These are phyloP conservation scores for Mercenaria mercenaria DNA, from an alignment of 1,140 invertebrate species.

Conservation along the genomic window DNA sequence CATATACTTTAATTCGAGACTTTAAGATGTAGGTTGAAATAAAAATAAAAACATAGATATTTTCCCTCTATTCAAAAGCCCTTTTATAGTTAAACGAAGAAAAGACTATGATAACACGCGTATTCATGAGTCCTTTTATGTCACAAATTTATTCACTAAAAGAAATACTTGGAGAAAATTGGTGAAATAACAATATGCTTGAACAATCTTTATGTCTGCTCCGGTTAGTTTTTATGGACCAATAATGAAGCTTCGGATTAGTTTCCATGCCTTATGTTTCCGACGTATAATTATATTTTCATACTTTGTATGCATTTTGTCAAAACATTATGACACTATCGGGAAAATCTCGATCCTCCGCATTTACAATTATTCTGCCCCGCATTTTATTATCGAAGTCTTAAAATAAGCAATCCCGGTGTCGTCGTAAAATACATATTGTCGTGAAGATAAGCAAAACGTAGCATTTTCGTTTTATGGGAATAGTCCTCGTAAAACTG, in stretches of 20 bases:
- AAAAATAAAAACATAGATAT: too few relatives aligned
- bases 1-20: too few relatives aligned
- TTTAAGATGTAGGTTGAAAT: too few relatives aligned
- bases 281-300: conserved; percentile 31
- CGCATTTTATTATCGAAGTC: conserved; percentile 33
- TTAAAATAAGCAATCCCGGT: conserved; percentile 25
- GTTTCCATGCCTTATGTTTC: background rate
- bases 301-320: conserved; percentile 31
- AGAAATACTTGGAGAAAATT: background rate
- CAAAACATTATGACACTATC: conserved; percentile 49
- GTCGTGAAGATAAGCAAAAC: conserved; percentile 55
- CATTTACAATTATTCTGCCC: conserved; percentile 26
- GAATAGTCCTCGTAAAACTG: conserved; percentile 7
- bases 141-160: background rate
- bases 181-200: background rate
- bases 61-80: too few relatives aligned
- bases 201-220: conserved; percentile 19
- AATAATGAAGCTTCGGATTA: background rate
- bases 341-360: background rate
- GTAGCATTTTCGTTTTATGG: conserved; percentile 25
- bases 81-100: background rate
- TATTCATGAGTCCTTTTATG: background rate
- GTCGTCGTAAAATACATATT: conserved; percentile 38
- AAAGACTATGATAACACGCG: background rate
- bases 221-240: conserved; percentile 23